Evolutionary conservation across 2,888 invertebrate genomes (phyloP).

Genomic region (Andrena bucephala): DNA sequence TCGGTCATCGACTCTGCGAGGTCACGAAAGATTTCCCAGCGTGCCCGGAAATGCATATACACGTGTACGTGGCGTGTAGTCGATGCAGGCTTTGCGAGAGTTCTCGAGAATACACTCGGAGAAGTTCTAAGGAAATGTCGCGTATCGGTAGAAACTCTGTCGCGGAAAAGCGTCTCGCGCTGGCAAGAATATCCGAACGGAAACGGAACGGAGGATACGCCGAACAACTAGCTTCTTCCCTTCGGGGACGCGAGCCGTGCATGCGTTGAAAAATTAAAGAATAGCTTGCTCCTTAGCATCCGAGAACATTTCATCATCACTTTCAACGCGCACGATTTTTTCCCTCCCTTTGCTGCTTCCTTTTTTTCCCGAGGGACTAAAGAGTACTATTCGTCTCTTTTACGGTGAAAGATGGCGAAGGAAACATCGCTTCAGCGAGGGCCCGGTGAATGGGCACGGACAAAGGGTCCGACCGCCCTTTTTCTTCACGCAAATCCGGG

Average conservation of each 20-base stretch:
- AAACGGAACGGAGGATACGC: not conserved
- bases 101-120: not conserved
- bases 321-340: slow-evolving; percentile 1
- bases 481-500: slow-evolving; percentile 55
- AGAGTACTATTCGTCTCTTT: slow-evolving; percentile 27
- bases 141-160: slow-evolving; percentile 25
- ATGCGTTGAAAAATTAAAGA: not conserved
- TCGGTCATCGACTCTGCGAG: slow-evolving; percentile 43
- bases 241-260: not conserved
- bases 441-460: slow-evolving; percentile 44
- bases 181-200: not conserved
- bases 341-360: not conserved
- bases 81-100: slow-evolving; percentile 18
- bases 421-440: slow-evolving; percentile 45
- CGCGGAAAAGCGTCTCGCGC: slow-evolving; percentile 9
- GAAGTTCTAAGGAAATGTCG: slow-evolving; percentile 38
- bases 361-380: not conserved
- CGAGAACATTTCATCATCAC: not conserved
- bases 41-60: slow-evolving; percentile 35
- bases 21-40: slow-evolving; percentile 36
- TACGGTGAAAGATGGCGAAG: slow-evolving; percentile 49
- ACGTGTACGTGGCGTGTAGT: slow-evolving; percentile 30
- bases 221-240: not conserved
- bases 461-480: slow-evolving; percentile 47
- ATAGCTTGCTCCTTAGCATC: not conserved